Percentiles rank a stretch among this genome's conserved stretches.
phyloP scores from a whole-genome alignment of 2,797 vertebrate genomes.

The Amblyopsis hoosieri region DNA sequence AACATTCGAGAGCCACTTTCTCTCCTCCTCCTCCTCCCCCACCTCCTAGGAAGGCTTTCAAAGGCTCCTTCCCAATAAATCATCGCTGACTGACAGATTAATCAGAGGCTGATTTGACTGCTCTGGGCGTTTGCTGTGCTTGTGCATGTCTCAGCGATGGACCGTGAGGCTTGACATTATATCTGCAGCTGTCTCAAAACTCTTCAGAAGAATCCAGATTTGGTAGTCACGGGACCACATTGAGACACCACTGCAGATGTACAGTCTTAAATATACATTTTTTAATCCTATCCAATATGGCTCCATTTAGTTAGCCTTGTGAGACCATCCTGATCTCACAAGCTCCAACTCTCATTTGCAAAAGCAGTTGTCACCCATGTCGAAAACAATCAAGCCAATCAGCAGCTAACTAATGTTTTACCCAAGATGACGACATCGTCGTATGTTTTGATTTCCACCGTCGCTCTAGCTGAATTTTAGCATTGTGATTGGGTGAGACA shows the following conservation, averaged over 20 bases:
- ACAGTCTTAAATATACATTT: background rate
- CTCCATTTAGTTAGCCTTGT: no score
- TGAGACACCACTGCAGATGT: background rate
- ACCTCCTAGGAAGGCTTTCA: slow-evolving; percentile 6
- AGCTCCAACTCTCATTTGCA: no score
- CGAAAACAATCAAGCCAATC: no score
- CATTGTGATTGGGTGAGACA: no score
- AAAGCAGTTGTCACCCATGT: no score
- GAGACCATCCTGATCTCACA: no score
- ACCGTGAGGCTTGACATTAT: background rate
- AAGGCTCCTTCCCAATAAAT: slow-evolving; percentile 14
- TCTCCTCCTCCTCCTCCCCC: background rate
- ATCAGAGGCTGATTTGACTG: slow-evolving; percentile 18
- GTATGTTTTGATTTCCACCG: no score
- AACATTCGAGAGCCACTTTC: background rate
- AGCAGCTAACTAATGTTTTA: no score
- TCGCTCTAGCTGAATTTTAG: no score
- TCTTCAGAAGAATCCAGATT: slow-evolving; percentile 1
- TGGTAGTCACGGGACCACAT: background rate
- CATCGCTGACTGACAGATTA: slow-evolving; percentile 11
- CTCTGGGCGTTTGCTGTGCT: slow-evolving; percentile 7
- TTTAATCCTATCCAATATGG: no score
- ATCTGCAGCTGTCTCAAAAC: slow-evolving; percentile 10
- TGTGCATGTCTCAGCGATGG: slow-evolving; percentile 15
- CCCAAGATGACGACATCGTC: no score